phyloP scores from a whole-genome alignment of 2,888 invertebrate genomes.

The Ctena decussata region DNA sequence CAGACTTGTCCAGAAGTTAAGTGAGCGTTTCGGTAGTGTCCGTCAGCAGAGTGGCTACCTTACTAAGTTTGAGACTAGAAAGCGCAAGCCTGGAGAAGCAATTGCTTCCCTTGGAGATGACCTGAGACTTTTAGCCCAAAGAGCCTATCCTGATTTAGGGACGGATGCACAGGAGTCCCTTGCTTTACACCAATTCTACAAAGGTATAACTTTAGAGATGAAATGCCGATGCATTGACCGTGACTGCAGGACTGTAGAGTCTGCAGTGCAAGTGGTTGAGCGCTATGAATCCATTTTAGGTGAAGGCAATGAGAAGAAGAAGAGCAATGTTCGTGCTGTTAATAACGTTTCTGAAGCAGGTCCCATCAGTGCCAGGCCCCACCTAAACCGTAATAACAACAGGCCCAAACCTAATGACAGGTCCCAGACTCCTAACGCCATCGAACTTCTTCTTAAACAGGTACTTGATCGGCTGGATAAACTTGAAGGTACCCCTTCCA shows the following conservation, averaged over 20 bases:
- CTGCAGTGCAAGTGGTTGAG: slow-evolving; percentile 38
- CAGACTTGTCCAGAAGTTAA: no score
- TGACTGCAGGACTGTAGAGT: slow-evolving; percentile 27
- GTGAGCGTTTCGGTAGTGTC: no score
- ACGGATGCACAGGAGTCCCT: no score
- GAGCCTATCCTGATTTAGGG: slow-evolving; percentile 6
- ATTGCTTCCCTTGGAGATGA: slow-evolving; percentile 12
- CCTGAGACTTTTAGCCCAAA: not conserved
- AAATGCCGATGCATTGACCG: slow-evolving; percentile 47
- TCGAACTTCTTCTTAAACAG: no score
- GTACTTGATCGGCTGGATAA: not conserved
- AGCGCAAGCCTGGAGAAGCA: no score
- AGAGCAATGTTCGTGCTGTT: not conserved
- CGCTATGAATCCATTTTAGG: slow-evolving; percentile 40
- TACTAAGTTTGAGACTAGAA: no score
- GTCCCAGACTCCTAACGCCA: no score
- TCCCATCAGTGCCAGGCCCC: not conserved
- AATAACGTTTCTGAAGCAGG: not conserved
- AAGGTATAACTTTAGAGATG: no score
- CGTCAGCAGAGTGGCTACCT: no score
- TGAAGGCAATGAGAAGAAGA: slow-evolving; percentile 23
- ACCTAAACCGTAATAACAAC: not conserved
- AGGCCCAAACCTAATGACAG: not conserved
- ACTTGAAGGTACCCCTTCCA: not conserved
- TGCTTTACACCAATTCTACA: slow-evolving; percentile 56